These are phyloP conservation scores for Dione juno DNA, from an alignment of 2,888 invertebrate species.

Conservation along the genomic window DNA sequence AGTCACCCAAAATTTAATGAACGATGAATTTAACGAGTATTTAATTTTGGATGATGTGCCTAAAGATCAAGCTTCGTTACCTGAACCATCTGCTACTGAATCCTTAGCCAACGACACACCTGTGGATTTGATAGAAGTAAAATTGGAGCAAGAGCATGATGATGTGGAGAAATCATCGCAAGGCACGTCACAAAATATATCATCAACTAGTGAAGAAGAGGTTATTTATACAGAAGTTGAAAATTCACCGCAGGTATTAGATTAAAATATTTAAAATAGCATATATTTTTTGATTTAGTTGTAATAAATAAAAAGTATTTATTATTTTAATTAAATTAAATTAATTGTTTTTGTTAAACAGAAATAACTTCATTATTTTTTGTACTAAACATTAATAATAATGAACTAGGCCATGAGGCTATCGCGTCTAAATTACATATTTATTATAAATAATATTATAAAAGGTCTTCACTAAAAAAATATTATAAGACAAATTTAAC, in stretches of 20 bases:
- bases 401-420: too few species aligned
- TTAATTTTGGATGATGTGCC: slow-evolving; percentile 67
- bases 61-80: slow-evolving; percentile 62
- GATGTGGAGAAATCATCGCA: slow-evolving; percentile 36
- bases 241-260: slow-evolving; percentile 67
- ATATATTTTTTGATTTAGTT: too few species aligned
- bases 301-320: too few species aligned
- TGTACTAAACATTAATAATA: too few species aligned
- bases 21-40: slow-evolving; percentile 62
- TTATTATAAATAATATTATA: too few species aligned
- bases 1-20: slow-evolving; percentile 51
- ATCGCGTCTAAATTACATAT: too few species aligned
- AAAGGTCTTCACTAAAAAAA: not conserved
- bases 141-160: slow-evolving; percentile 40
- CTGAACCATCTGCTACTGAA: slow-evolving; percentile 66
- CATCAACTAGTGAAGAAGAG: slow-evolving; percentile 51
- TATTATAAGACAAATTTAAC: not conserved
- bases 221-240: slow-evolving; percentile 74
- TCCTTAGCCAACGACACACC: slow-evolving; percentile 41
- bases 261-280: slow-evolving; percentile 23
- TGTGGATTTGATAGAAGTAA: slow-evolving; percentile 29
- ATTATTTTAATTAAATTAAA: too few species aligned
- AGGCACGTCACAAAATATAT: slow-evolving; percentile 41
- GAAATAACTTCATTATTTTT: too few species aligned
- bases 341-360: too few species aligned